These are phyloP conservation scores for Kuschelorhynchus macadamiae DNA, from an alignment of 2,888 invertebrate species.

Conservation along the genomic window DNA sequence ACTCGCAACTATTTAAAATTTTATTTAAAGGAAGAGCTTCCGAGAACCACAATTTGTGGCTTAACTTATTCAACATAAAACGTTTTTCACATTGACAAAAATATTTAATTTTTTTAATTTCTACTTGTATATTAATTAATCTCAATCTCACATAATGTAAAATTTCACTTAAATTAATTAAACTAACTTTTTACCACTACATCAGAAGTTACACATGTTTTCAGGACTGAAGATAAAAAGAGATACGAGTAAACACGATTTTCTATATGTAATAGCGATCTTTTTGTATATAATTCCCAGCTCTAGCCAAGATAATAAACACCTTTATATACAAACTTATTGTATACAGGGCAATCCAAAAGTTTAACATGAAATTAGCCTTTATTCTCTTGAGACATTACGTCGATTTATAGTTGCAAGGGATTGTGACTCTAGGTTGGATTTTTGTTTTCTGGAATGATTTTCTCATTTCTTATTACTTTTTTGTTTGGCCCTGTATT, in stretches of 20 bases:
- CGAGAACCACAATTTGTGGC: no score
- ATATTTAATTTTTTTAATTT: no score
- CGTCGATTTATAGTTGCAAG: background rate
- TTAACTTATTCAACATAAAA: no score
- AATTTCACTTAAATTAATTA: no score
- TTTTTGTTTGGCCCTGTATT: conserved; percentile 11
- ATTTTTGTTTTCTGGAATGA: background rate
- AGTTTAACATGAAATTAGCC: conserved; percentile 2
- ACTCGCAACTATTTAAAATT: no score
- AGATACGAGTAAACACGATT: conserved; percentile 18
- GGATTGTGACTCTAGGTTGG: no score
- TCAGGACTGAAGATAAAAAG: conserved; percentile 11
- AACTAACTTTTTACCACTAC: no score
- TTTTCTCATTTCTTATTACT: conserved; percentile 1
- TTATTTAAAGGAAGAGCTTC: no score
- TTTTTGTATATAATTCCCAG: conserved; percentile 29
- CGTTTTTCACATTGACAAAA: no score
- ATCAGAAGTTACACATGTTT: no score
- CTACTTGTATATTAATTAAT: no score
- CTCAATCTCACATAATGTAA: no score
- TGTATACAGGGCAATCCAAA: conserved; percentile 8
- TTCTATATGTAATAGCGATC: conserved; percentile 13
- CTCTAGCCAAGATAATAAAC: conserved; percentile 24
- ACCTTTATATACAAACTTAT: conserved; percentile 25
- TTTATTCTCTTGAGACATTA: background rate